Evolutionary conservation across 2,888 invertebrate species (phyloP).

Genomic region (Balanococcus diminutus): DNA sequence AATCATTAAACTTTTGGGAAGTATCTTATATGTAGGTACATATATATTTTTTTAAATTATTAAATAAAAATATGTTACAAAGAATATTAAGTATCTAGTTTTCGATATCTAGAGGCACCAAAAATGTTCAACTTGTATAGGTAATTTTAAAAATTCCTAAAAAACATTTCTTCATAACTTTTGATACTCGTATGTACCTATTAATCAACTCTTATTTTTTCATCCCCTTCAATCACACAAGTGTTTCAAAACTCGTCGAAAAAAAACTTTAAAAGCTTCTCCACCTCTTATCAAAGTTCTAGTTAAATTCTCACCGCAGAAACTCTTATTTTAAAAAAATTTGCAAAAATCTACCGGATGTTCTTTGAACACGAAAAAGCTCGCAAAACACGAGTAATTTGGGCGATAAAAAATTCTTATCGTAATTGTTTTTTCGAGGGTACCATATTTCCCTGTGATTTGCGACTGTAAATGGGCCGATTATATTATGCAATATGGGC

Average conservation of each 20-base stretch:
- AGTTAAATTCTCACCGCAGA: neutral
- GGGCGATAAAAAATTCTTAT: conserved; percentile 8
- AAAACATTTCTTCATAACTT: too few species aligned
- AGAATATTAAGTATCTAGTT: too few species aligned
- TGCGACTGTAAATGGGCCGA: neutral
- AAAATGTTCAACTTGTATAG: too few species aligned
- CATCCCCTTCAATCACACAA: too few species aligned
- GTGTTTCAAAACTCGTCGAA: neutral
- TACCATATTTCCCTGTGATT: neutral
- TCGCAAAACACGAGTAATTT: neutral
- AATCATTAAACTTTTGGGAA: too few species aligned
- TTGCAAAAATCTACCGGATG: neutral
- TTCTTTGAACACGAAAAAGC: neutral
- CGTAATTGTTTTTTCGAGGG: neutral
- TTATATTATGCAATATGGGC: neutral
- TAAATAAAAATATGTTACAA: too few species aligned
- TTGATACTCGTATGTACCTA: too few species aligned
- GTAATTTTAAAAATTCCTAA: too few species aligned
- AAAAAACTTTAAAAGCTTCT: neutral
- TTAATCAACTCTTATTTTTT: too few species aligned
- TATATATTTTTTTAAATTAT: too few species aligned
- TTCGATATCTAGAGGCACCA: too few species aligned
- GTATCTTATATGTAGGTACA: too few species aligned
- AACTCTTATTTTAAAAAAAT: neutral
- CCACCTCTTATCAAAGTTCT: neutral